Evolutionary conservation across 2,113 vertebrate species (phyloP).

Genomic region (Scytalopus superciliaris): DNA sequence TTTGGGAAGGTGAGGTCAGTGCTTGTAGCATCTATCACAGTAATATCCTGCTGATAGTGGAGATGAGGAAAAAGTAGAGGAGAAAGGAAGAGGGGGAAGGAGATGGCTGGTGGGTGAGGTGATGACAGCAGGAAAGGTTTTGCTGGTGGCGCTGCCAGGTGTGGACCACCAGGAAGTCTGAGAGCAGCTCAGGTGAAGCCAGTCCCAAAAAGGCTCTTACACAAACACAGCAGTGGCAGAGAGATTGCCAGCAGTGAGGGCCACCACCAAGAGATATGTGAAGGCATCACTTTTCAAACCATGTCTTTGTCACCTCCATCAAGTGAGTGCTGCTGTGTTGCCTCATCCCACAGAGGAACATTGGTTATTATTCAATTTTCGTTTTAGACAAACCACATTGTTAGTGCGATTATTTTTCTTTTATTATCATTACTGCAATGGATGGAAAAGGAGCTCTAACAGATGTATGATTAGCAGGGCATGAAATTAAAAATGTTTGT

Average conservation of each 20-base stretch:
- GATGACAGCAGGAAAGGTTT: neutral
- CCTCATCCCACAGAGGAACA: conserved; percentile 33
- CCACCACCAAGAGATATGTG: fast-evolving
- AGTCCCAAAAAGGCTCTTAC: neutral
- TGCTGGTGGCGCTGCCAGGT: neutral
- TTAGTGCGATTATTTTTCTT: conserved; percentile 63
- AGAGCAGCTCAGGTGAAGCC: neutral
- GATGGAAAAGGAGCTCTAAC: conserved; percentile 66
- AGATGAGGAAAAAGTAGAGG: neutral
- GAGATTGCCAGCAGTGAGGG: neutral
- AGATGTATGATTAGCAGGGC: conserved; percentile 79
- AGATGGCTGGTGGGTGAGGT: neutral
- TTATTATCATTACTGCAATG: conserved; percentile 24
- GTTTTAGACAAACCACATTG: conserved; percentile 65
- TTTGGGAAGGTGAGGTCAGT: neutral
- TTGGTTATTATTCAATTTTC: conserved; percentile 65
- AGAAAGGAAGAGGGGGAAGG: neutral
- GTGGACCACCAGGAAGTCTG: neutral
- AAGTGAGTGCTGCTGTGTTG: neutral
- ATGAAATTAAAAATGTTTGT: conserved; percentile 80
- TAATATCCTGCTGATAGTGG: neutral
- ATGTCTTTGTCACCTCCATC: neutral
- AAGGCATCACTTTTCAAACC: neutral
- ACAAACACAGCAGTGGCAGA: fast-evolving
- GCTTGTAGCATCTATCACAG: neutral